These are phyloP conservation scores for Phaedon cochleariae DNA, from an alignment of 2,888 invertebrate species.

Conservation along the genomic window DNA sequence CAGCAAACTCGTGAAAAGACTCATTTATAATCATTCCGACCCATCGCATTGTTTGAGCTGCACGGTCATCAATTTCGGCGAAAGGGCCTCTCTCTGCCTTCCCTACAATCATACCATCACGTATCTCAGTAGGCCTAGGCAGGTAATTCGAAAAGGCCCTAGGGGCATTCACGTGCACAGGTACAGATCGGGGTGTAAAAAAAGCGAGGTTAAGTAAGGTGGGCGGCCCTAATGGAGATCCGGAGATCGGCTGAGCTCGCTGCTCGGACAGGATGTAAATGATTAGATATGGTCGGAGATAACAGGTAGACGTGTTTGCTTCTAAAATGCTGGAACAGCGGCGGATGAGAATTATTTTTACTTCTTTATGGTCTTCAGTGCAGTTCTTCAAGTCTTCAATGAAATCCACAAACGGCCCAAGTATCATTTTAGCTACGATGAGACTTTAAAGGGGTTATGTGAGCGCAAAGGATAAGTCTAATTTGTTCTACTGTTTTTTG, in stretches of 20 bases:
- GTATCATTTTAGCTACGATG: too few relatives aligned
- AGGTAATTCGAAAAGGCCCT: slow-evolving; percentile 53
- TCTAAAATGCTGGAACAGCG: slow-evolving; percentile 9
- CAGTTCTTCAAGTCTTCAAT: too few relatives aligned
- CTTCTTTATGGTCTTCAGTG: too few relatives aligned
- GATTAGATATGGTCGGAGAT: slow-evolving; percentile 56
- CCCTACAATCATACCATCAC: slow-evolving; percentile 24
- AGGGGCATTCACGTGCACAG: slow-evolving; percentile 62
- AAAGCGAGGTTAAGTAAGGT: slow-evolving; percentile 54
- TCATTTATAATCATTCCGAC: slow-evolving; percentile 32
- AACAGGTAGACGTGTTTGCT: slow-evolving; percentile 31
- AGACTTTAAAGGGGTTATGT: too few relatives aligned
- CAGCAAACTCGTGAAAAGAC: slow-evolving; percentile 36
- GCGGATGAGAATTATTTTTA: slow-evolving; percentile 20
- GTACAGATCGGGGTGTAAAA: slow-evolving; percentile 54
- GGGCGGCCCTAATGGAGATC: slow-evolving; percentile 45
- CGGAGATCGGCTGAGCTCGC: too few relatives aligned
- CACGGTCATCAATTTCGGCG: slow-evolving; percentile 35
- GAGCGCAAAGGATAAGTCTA: too few relatives aligned
- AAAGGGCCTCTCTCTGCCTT: slow-evolving; percentile 3
- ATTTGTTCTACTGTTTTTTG: too few relatives aligned
- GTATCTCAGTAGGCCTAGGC: slow-evolving; percentile 37
- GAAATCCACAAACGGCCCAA: too few relatives aligned
- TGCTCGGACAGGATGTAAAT: slow-evolving; percentile 57
- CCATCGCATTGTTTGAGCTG: slow-evolving; percentile 23